These are phyloP conservation scores for Cataglyphis livida DNA, from an alignment of 2,888 invertebrate species.

Conservation along the genomic window DNA sequence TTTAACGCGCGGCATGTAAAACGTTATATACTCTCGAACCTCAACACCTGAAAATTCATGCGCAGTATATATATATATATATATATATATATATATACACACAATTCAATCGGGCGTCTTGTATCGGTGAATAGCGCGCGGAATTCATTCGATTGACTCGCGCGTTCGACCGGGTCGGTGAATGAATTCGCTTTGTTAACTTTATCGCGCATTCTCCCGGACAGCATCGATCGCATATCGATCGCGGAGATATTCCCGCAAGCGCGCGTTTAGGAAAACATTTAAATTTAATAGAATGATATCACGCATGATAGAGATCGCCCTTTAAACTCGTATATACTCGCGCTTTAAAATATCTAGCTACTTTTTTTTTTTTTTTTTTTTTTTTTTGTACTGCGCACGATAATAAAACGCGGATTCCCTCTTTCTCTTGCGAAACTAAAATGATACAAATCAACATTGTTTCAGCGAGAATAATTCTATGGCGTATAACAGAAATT, in stretches of 20 bases:
- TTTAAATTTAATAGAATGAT: conserved; percentile 47
- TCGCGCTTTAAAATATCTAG: not conserved
- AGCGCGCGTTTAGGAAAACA: conserved; percentile 27
- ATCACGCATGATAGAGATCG: conserved; percentile 35
- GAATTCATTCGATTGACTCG: conserved; percentile 40
- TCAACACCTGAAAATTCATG: conserved; percentile 55
- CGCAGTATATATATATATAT: not conserved
- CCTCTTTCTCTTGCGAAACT: not conserved
- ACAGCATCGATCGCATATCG: conserved; percentile 42
- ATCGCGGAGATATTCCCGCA: conserved; percentile 1
- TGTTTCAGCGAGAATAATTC: not conserved
- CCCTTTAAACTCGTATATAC: not conserved
- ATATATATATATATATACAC: not conserved
- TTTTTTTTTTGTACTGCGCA: not conserved
- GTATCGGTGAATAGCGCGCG: conserved; percentile 38
- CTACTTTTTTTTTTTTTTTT: not conserved
- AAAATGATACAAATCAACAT: not conserved
- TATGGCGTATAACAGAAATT: too few species aligned
- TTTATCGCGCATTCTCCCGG: conserved; percentile 29
- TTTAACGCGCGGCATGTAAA: conserved; percentile 66
- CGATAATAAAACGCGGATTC: not conserved
- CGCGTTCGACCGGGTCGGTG: conserved; percentile 18
- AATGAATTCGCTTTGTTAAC: conserved; percentile 56
- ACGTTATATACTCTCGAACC: conserved; percentile 60
- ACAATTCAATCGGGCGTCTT: conserved; percentile 40